Base-by-base conservation (phyloP, 2,797 vertebrate species). In the Arctocebus calabarensis region DNA sequence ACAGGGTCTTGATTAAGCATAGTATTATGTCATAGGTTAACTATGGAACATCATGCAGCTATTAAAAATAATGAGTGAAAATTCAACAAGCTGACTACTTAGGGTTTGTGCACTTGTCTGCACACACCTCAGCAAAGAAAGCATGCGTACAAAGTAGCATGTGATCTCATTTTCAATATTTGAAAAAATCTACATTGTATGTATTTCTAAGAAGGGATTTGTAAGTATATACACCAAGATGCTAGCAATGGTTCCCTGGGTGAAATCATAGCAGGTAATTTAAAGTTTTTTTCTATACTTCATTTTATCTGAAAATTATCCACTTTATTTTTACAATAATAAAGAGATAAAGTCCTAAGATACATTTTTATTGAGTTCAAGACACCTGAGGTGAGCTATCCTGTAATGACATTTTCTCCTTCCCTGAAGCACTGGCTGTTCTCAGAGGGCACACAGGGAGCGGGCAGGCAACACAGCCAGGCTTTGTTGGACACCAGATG, bases 401-500 rank as follows among this genome's bases (percentile, higher is more conserved):
- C 62, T 84, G 27, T n/a, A n/a, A 52, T 1, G 37, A 62, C 32
- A 88, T 88, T 95, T 93, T 87, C 48, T 90, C n/a, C 52, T 64
- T 83, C 86, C 37, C 37, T 70, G 52, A 84, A 88, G 16, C 0
- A 0, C 37, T 84, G 73, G 32, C 59, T 75, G 0, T 90, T 70
- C 86, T 91, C 29, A 68, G 3, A n/a, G 74, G 81, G 61, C 86
- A 75, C 32, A n/a, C 8, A 3, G 43, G 55, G 82, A 93, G 61
- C 84, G 52, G 90, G 62, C 3, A 86, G 90, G 79, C 1, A 66
- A 86, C 27, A 88, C 13, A 84, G 0, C n/a, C 73, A 84, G 43
- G 93, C 91, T 96, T 96, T 55, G 71, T 90, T 86, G 93, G 29
- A 73, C 2, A 22, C n/a, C 14, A n/a, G 61, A 73, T 34, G 97